phyloP scores from a whole-genome alignment of 2,113 vertebrate genomes.

The Dendrocopos noguchii region DNA sequence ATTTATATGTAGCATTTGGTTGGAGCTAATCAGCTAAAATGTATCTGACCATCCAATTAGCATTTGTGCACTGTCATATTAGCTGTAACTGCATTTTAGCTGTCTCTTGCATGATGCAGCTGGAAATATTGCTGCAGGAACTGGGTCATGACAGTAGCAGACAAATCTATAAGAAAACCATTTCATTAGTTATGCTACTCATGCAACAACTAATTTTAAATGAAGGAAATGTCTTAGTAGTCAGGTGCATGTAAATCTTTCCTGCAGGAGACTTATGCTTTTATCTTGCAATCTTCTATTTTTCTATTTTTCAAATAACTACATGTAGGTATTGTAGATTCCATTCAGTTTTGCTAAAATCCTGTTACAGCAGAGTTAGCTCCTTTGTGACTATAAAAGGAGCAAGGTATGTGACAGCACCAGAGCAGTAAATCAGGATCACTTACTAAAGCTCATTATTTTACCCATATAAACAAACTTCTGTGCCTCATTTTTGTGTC shows the following conservation, averaged over 20 bases:
- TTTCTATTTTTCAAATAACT: neutral
- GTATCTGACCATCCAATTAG: constrained; percentile 10
- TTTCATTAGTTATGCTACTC: constrained; percentile 21
- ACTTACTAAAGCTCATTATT: neutral
- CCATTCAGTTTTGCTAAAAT: neutral
- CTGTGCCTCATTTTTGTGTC: neutral
- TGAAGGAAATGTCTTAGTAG: neutral
- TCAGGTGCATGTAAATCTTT: neutral
- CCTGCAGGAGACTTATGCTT: neutral
- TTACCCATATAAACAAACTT: neutral
- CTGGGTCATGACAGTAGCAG: constrained; percentile 11
- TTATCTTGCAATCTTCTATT: neutral
- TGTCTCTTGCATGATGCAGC: neutral
- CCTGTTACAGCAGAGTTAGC: neutral
- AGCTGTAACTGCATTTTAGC: neutral
- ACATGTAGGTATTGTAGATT: neutral
- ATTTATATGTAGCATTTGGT: neutral
- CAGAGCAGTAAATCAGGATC: neutral
- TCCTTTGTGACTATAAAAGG: neutral
- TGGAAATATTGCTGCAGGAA: constrained; percentile 30
- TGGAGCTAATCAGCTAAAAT: neutral
- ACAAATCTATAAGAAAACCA: constrained; percentile 15
- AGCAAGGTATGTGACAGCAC: neutral
- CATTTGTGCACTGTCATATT: neutral
- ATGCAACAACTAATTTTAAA: constrained; percentile 4